phyloP scores from a whole-genome alignment of 2,888 invertebrate genomes.

The Acanthopleura granulata region DNA sequence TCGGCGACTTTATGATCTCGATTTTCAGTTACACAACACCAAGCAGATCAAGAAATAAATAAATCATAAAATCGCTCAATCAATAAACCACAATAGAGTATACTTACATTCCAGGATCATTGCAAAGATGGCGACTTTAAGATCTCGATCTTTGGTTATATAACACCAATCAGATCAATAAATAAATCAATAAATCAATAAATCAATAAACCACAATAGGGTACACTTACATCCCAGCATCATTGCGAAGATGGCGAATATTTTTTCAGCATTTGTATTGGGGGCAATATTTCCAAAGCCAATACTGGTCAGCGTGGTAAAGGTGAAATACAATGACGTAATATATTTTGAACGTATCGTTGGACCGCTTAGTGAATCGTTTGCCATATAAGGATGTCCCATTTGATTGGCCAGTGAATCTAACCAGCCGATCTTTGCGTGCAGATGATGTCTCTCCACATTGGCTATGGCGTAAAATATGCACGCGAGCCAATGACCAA shows the following conservation, averaged over 20 bases:
- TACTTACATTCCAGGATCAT: too few species aligned
- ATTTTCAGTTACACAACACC: too few species aligned
- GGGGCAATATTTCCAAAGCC: conserved; percentile 70
- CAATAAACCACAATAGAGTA: too few species aligned
- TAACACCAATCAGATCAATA: too few species aligned
- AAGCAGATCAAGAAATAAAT: too few species aligned
- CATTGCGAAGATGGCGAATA: conserved; percentile 70
- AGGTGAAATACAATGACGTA: conserved; percentile 69
- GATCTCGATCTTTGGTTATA: too few species aligned
- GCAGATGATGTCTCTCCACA: conserved; percentile 62
- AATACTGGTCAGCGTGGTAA: conserved; percentile 69
- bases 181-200: too few species aligned
- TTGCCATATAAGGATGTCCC: conserved; percentile 60
- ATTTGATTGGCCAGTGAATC: conserved; percentile 62
- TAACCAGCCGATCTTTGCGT: conserved; percentile 63
- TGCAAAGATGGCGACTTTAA: too few species aligned
- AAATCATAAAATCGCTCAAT: too few species aligned
- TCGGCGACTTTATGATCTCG: too few species aligned
- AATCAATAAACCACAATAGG: too few species aligned
- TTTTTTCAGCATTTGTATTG: conserved; percentile 69
- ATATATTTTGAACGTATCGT: conserved; percentile 67
- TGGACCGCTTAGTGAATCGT: conserved; percentile 67
- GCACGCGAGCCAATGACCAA: conserved; percentile 70
- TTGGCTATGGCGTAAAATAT: conserved; percentile 70
- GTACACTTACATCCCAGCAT: conserved; percentile 67